phyloP scores from a whole-genome alignment of 2,113 vertebrate species.

The Daphoenositta chrysoptera region DNA sequence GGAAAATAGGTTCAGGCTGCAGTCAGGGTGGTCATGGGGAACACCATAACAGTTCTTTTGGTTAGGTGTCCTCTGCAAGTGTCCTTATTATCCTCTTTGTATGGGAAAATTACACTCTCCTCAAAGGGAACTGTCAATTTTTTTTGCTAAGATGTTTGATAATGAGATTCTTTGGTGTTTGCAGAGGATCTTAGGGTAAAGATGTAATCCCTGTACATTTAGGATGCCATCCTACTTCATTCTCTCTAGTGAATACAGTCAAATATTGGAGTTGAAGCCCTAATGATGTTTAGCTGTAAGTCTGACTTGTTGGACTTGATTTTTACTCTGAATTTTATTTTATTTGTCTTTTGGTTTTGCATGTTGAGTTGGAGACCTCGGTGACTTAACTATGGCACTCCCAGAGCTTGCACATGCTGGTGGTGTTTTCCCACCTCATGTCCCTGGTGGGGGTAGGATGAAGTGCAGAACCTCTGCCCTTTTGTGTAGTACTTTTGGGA shows the following conservation, averaged over 20 bases:
- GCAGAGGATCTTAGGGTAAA: neutral
- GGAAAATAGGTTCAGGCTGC: neutral
- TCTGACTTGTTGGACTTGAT: neutral
- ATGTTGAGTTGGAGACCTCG: neutral
- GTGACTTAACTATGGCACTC: neutral
- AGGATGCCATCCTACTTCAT: neutral
- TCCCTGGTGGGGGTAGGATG: neutral
- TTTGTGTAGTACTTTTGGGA: neutral
- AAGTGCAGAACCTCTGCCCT: neutral
- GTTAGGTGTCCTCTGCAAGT: neutral
- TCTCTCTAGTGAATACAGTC: neutral
- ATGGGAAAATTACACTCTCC: neutral
- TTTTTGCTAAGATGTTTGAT: neutral
- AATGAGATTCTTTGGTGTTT: neutral
- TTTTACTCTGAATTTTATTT: neutral
- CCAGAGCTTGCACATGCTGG: neutral
- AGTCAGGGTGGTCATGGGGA: neutral
- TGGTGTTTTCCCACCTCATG: neutral
- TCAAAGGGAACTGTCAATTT: neutral
- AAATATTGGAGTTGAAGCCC: neutral
- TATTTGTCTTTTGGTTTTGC: neutral
- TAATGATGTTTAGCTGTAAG: neutral
- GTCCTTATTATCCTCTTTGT: neutral
- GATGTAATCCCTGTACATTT: neutral
- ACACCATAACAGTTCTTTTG: neutral